phyloP scores from a whole-genome alignment of 2,888 invertebrate genomes.

The Amblyjoppa proteus region DNA sequence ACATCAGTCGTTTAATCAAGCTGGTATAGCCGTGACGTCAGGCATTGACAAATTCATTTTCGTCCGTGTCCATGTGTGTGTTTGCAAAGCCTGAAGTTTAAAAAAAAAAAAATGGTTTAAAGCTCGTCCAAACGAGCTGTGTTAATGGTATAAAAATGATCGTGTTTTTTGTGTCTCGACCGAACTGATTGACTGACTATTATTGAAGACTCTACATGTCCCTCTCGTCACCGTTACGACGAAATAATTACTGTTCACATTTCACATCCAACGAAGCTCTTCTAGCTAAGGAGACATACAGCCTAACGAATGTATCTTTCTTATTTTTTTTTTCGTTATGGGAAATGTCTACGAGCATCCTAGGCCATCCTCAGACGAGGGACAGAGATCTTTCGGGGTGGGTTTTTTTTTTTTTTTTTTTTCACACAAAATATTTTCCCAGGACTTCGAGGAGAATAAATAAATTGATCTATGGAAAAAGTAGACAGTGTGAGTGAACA shows the following conservation, averaged over 20 bases:
- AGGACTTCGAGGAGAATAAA: neutral
- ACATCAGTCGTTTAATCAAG: slow-evolving; percentile 24
- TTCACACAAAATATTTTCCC: neutral
- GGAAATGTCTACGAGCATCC: slow-evolving; percentile 81
- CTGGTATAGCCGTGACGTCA: slow-evolving; percentile 29
- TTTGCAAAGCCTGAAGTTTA: slow-evolving; percentile 30
- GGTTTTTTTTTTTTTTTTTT: too few species aligned
- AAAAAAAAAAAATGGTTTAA: slow-evolving; percentile 30
- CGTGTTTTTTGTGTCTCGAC: slow-evolving; percentile 23
- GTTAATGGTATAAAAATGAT: neutral
- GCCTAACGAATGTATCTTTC: slow-evolving; percentile 6
- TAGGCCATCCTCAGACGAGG: slow-evolving; percentile 74
- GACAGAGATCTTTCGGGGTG: neutral
- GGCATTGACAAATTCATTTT: slow-evolving; percentile 41
- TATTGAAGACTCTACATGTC: slow-evolving; percentile 81
- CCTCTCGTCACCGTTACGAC: slow-evolving; percentile 20
- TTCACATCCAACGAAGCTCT: slow-evolving; percentile 43
- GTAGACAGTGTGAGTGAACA: neutral
- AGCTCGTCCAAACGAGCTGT: neutral
- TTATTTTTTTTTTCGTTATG: slow-evolving; percentile 38
- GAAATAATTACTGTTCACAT: slow-evolving; percentile 16
- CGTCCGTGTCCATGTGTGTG: neutral
- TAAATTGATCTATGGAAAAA: slow-evolving; percentile 1
- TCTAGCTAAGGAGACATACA: slow-evolving; percentile 10
- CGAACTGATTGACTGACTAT: slow-evolving; percentile 82